Base-by-base conservation (phyloP, 2,113 vertebrate genomes). In the Hyaena hyaena region DNA sequence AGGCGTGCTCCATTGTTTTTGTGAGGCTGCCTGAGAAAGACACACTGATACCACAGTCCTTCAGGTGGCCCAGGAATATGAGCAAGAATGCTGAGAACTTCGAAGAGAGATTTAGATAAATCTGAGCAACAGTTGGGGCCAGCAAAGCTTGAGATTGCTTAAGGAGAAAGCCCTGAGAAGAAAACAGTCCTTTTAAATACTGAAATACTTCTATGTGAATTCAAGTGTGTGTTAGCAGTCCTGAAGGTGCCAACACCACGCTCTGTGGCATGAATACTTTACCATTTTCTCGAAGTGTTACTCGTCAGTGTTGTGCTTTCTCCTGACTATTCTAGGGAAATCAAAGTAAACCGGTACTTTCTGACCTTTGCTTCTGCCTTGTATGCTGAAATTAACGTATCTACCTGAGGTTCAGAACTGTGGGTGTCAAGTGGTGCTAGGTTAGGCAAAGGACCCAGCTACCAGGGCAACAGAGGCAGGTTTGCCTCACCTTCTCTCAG, bases 341-440 rank as follows among this genome's bases (percentile, higher is more conserved):
- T 73, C 39, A 58, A 90, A 82, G 90, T 91, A 89, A 85, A 90
- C 33, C 39, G 91, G 63, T 69, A 81, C 92, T 84, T 97, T 23
- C 15, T 39, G 53, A 71, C 76, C 26, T 69, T 93, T 9, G 2
- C 61, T 80, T 96, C 15, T 48, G 14, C 55, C 19, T 16, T 86
- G 33, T 90, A 2, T 66, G 1, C 69, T 83, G 85, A 84, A 84
- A 77, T 95, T 45, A 84, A 80, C 5, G 4, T 50, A 19, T 92
- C n/a, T 96, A 19, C 66, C 79, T 94, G 68, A 68, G 39, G 74
- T 92, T 93, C 63, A 58, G 77, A 92, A 82, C 16, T 53, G 8
- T 53, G 76, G 19, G 31, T 80, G 17, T 86, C 39, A 21, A 6
- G 66, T 81, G 39, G 48, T n/a, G 15, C 77, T 93, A 43, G 45